Evolutionary conservation across 1,140 invertebrate genomes (phyloP).

Genomic region (Helicoverpa zea): DNA sequence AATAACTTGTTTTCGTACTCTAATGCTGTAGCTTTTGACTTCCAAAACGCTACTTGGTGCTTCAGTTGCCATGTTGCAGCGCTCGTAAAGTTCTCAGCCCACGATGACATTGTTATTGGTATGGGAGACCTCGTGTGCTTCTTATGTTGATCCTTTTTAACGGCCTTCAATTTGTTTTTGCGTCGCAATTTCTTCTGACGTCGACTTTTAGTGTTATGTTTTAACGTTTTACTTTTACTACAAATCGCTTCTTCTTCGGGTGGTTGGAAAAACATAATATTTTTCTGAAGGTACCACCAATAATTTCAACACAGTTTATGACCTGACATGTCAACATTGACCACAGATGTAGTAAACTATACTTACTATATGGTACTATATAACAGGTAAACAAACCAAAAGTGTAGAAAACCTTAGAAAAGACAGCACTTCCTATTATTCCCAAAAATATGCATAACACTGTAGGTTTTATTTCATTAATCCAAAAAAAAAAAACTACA

Average conservation of each 20-base stretch:
- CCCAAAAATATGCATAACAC: too few relatives aligned
- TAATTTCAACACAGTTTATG: background rate
- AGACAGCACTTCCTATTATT: too few relatives aligned
- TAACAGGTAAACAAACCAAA: too few relatives aligned
- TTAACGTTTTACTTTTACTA: slow-evolving; percentile 36
- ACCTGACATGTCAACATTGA: background rate
- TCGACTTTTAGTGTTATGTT: slow-evolving; percentile 50
- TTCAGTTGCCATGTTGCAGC: slow-evolving; percentile 86
- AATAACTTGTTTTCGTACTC: slow-evolving; percentile 89
- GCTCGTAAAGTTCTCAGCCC: slow-evolving; percentile 73
- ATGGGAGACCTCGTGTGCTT: slow-evolving; percentile 49
- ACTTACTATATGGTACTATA: too few relatives aligned
- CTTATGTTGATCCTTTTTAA: slow-evolving; percentile 48
- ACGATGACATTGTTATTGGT: slow-evolving; percentile 71
- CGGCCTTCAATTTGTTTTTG: slow-evolving; percentile 52
- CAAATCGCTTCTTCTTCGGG: slow-evolving; percentile 50
- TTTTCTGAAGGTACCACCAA: background rate
- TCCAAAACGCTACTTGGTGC: slow-evolving; percentile 89
- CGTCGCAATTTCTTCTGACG: slow-evolving; percentile 52
- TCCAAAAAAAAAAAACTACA: too few relatives aligned
- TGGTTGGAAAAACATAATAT: slow-evolving; percentile 57
- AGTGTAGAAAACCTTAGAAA: too few relatives aligned
- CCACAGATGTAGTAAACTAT: background rate
- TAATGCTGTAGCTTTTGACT: slow-evolving; percentile 88
- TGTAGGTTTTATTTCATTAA: too few relatives aligned